Evolutionary conservation across 1,140 invertebrate genomes (phyloP).

Genomic region (Euglossa dilemma): DNA sequence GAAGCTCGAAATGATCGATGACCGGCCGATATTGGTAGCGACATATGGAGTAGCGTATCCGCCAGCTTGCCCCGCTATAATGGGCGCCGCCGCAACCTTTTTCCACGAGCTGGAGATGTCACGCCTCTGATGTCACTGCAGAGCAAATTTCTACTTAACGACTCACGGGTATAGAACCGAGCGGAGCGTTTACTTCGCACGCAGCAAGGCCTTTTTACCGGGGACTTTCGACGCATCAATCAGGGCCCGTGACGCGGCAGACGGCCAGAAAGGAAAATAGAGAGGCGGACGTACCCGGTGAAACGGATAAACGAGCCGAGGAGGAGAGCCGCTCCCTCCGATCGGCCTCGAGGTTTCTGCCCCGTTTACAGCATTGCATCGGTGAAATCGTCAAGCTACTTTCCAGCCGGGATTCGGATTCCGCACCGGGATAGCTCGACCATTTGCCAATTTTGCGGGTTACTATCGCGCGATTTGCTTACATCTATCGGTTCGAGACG

Average conservation of each 20-base stretch:
- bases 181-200: background rate
- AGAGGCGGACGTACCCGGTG: constrained; percentile 4
- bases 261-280: constrained; percentile 20
- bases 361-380: background rate
- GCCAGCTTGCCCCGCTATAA: constrained; percentile 61
- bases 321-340: no score
- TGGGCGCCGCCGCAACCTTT: constrained; percentile 45
- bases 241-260: constrained; percentile 23
- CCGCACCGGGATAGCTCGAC: no score
- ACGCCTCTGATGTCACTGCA: constrained; percentile 45
- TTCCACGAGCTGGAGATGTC: constrained; percentile 56
- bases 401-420: background rate
- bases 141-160: constrained; percentile 54
- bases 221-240: constrained; percentile 39
- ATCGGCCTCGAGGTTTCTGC: background rate
- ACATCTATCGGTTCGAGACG: no score
- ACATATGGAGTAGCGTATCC: constrained; percentile 68
- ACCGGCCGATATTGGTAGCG: constrained; percentile 70
- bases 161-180: constrained; percentile 15
- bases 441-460: no score
- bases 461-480: no score
- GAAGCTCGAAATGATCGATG: constrained; percentile 69
- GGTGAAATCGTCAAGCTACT: background rate
- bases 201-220: constrained; percentile 25
- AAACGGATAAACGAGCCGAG: background rate